Conservation (phyloP, 1,140 invertebrate species). For the Acromyrmex charruanus region DNA sequence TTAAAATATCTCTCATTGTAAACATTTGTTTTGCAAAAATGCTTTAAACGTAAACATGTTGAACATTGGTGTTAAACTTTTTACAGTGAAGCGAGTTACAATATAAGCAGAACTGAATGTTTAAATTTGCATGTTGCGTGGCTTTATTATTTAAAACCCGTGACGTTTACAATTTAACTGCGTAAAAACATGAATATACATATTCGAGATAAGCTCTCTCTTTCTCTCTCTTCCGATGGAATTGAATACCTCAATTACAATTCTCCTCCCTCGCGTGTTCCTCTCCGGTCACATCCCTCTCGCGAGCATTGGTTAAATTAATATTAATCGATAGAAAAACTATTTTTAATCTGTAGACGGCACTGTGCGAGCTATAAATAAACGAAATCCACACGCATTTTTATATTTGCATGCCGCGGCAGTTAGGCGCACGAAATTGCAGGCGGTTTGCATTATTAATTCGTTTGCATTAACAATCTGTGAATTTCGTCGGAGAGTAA, state of each 20-base stretch:
- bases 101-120: not conserved
- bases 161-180: conserved; percentile 20
- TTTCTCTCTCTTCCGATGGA: too few species aligned
- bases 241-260: not conserved
- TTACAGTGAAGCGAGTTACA: too few species aligned
- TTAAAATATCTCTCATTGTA: too few species aligned
- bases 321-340: conserved; percentile 15
- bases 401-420: conserved; percentile 34
- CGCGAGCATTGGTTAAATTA: not conserved
- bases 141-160: not conserved
- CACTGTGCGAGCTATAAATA: conserved; percentile 29
- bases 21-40: too few species aligned
- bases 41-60: too few species aligned
- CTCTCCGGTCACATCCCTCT: not conserved
- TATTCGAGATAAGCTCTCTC: not conserved
- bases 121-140: not conserved
- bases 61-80: too few species aligned
- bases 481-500: not conserved
- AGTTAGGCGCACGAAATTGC: conserved; percentile 29
- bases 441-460: conserved; percentile 12
- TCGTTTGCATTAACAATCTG: conserved; percentile 19
- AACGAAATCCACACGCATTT: conserved; percentile 24
- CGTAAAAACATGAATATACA: not conserved
- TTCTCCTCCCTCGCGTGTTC: not conserved
- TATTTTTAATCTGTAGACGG: conserved; percentile 42